A percentile compares a stretch with the other conserved stretches of the same genome.
Evolutionary conservation across 2,888 invertebrate species (phyloP).

Genomic region (Pandemis corylana): DNA sequence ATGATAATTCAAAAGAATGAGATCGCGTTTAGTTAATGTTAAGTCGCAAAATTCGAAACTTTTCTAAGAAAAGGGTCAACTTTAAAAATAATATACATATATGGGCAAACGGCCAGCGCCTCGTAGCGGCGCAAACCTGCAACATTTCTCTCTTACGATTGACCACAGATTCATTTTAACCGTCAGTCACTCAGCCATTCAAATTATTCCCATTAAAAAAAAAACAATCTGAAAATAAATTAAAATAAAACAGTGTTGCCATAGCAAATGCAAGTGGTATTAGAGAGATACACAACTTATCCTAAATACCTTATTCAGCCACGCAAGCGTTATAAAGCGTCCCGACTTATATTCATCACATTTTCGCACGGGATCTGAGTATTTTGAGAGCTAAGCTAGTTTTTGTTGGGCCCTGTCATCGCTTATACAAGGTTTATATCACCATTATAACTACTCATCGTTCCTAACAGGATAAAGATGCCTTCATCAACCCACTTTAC

Average conservation of each 20-base stretch:
- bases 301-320: slow-evolving; percentile 70
- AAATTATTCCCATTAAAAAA: neutral
- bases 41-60: too few relatives aligned
- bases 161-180: neutral
- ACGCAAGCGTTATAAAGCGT: slow-evolving; percentile 78
- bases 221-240: neutral
- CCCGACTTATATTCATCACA: slow-evolving; percentile 65
- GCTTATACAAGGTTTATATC: slow-evolving; percentile 45
- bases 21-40: neutral
- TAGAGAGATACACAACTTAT: slow-evolving; percentile 74
- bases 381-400: slow-evolving; percentile 70
- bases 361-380: slow-evolving; percentile 60
- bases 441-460: neutral
- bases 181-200: neutral
- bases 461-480: neutral
- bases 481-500: neutral
- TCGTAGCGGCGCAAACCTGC: neutral
- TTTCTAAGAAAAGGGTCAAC: too few relatives aligned
- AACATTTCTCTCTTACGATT: neutral
- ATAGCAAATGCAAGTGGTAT: slow-evolving; percentile 33
- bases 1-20: neutral
- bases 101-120: neutral
- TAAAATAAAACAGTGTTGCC: neutral
- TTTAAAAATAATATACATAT: neutral
- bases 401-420: slow-evolving; percentile 56